phyloP scores from a whole-genome alignment of 1,140 invertebrate species.

The Carposina sasakii region DNA sequence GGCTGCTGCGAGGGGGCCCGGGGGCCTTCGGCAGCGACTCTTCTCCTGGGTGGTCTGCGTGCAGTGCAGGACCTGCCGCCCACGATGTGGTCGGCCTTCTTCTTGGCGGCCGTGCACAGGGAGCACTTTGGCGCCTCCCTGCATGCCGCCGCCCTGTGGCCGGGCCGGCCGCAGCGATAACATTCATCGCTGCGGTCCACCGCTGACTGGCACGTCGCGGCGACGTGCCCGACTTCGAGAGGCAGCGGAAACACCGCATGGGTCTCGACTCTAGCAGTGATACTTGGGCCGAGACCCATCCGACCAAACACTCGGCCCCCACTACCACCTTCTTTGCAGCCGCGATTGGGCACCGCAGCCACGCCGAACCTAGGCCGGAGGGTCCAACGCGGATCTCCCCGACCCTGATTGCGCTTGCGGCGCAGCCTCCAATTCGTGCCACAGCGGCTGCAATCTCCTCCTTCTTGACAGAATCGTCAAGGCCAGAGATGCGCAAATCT shows the following conservation, averaged over 20 bases:
- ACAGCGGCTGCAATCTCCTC: neutral
- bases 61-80: neutral
- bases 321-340: neutral
- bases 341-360: constrained; percentile 9
- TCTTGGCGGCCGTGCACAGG: neutral
- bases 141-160: neutral
- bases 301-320: neutral
- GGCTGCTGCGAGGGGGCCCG: neutral
- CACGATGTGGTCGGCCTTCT: neutral
- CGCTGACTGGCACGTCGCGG: neutral
- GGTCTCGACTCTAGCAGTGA: constrained; percentile 1
- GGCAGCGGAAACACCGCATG: constrained; percentile 12
- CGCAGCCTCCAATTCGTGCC: neutral
- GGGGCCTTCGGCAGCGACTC: neutral
- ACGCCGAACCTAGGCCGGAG: neutral
- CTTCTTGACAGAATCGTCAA: constrained; percentile 4
- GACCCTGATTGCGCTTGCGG: neutral
- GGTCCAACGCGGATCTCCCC: neutral
- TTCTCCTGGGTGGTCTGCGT: neutral
- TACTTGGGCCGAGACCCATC: constrained; percentile 6
- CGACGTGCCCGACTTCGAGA: constrained; percentile 10
- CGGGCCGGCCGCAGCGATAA: neutral
- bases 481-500: neutral
- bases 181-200: neutral
- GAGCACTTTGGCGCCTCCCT: neutral